Conservation (phyloP, 64 coral and sea anemone genomes). For the Stylophora pistillata region DNA sequence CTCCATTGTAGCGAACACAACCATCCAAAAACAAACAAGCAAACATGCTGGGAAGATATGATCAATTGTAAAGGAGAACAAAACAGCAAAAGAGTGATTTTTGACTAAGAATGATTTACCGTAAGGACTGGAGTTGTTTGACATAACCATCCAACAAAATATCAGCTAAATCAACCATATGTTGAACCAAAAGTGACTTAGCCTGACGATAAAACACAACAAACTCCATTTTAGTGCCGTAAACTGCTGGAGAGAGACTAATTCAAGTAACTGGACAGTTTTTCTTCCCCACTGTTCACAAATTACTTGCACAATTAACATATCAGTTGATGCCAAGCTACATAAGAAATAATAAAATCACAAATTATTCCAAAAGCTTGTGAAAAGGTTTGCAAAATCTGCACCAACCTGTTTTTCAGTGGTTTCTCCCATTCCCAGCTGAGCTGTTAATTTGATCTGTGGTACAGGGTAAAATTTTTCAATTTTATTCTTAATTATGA, state of each 20-base stretch:
- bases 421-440: not conserved
- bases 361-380: not conserved
- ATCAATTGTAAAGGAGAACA: no score
- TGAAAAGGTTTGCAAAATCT: not conserved
- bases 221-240: not conserved
- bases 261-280: no score
- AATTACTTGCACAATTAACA: no score
- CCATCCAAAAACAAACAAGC: not conserved
- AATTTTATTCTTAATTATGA: not conserved
- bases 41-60: not conserved
- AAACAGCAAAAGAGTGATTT: no score
- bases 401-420: not conserved
- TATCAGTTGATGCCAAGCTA: no score
- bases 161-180: constrained; percentile 85
- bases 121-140: constrained; percentile 75
- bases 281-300: no score
- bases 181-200: constrained; percentile 64
- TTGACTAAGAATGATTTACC: constrained; percentile 21
- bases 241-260: no score
- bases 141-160: constrained; percentile 90
- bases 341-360: not conserved
- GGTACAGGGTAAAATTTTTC: not conserved
- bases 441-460: constrained; percentile 25
- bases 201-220: constrained; percentile 35
- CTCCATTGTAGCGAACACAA: not conserved